Evolutionary conservation across 1,140 invertebrate species (phyloP), one percentile per base, ranked within the genome.

Genomic region (Heterodera carotae): DNA sequence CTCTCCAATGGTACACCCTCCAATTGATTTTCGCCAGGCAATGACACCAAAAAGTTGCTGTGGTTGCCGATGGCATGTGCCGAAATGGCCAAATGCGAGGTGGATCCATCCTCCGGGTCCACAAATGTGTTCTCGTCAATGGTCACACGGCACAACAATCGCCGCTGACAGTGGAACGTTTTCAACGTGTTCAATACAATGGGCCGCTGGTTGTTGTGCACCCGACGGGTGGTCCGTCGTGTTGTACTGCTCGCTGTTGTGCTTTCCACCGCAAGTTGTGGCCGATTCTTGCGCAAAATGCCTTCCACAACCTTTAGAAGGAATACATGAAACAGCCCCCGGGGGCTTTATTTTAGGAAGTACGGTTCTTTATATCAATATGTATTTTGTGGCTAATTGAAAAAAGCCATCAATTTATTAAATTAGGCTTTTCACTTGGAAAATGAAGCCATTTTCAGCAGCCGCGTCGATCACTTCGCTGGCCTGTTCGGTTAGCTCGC

Each of bases 41-140:
- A n/a, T n/a, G 60, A 56, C 29, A 69, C 22, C 72, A 78, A 69
- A 53, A 78, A 78, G 36, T 78, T 78, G 22, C 33, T 64, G 39
- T 70, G 39, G 15, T 67, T 59, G 48, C 69, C 75, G 15, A 78
- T 78, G 48, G 75, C 66, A 43, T 78, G 59, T 27, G 74, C 77
- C 8, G 53, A 62, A n/a, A 78, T 18, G 27, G 34, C 34, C 15
- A 78, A 39, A 27, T 33, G 36, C 10, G 43, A 56, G 53, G 77
- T 78, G 36, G 53, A 12, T 33, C 77, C 77, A 33, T 78, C 77
- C 68, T 78, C 77, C 39, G 76, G 36, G 43, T 78, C 77, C 75
- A 78, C 18, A 31, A 78, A 78, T n/a, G 77, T 78, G 33, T 78
- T 78, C 22, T 78, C 77, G 36, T 59, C 74, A 18, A 78, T 39